These are phyloP conservation scores for Epistrophe eligans DNA, from an alignment of 2,888 invertebrate genomes.

Conservation along the genomic window DNA sequence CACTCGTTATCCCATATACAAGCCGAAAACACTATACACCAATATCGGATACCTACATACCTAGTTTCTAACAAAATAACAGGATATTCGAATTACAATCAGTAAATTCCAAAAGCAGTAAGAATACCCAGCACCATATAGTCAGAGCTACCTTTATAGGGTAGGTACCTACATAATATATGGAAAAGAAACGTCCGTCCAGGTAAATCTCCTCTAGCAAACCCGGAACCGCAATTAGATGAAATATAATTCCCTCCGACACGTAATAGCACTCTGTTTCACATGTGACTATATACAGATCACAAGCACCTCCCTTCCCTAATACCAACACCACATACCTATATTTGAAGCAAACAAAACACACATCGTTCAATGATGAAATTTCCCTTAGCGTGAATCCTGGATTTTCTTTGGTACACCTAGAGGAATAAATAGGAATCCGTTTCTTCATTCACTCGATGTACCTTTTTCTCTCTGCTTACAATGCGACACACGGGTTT, in stretches of 20 bases:
- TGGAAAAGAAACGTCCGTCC: not conserved
- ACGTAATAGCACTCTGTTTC: constrained; percentile 71
- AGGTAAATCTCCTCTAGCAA: constrained; percentile 37
- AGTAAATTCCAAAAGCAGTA: constrained; percentile 49
- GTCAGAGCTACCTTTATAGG: not conserved
- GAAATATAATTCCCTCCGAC: constrained; percentile 74
- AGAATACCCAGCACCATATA: constrained; percentile 15
- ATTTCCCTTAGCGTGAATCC: constrained; percentile 57
- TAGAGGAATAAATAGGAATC: constrained; percentile 2
- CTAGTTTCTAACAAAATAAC: constrained; percentile 31
- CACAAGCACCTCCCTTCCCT: not conserved
- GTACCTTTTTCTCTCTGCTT: constrained; percentile 12
- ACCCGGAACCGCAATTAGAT: constrained; percentile 74
- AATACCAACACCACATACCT: constrained; percentile 7
- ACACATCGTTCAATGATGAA: constrained; percentile 62
- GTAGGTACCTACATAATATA: not conserved
- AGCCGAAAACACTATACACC: constrained; percentile 1
- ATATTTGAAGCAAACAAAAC: constrained; percentile 15
- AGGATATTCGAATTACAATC: constrained; percentile 74
- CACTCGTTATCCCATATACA: constrained; percentile 9
- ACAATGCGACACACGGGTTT: not conserved
- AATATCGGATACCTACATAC: no score
- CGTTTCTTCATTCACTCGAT: not conserved
- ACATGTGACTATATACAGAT: constrained; percentile 36
- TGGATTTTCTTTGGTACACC: constrained; percentile 55